phyloP scores from a whole-genome alignment of 2,113 vertebrate genomes.

The Oophaga pumilio region DNA sequence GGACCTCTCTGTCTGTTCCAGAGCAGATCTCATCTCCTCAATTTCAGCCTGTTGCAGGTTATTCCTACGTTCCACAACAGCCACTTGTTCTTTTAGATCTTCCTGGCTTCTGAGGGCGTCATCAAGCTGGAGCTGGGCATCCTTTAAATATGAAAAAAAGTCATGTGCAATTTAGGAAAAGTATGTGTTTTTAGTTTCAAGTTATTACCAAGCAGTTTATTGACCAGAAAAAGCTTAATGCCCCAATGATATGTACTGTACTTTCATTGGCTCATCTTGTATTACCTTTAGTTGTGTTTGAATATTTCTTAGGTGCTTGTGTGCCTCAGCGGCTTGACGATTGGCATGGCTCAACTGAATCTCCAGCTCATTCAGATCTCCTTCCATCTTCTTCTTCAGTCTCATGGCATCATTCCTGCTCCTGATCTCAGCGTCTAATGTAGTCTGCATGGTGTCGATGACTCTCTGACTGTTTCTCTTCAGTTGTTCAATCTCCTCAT shows the following conservation, averaged over 20 bases:
- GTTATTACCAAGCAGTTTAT: not conserved
- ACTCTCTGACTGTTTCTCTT: constrained; percentile 73
- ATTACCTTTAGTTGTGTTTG: constrained; percentile 75
- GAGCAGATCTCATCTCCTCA: constrained; percentile 76
- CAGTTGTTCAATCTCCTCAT: constrained; percentile 78
- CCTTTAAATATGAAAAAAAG: constrained; percentile 65
- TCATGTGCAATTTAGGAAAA: not conserved
- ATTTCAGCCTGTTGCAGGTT: constrained; percentile 77
- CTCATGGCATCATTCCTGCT: constrained; percentile 74
- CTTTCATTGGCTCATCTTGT: too few relatives aligned
- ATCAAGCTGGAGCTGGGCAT: constrained; percentile 84
- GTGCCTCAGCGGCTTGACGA: constrained; percentile 71
- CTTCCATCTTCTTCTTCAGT: constrained; percentile 76
- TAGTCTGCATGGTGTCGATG: constrained; percentile 69
- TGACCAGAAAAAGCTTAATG: not conserved
- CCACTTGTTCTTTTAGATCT: constrained; percentile 80
- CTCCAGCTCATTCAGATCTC: constrained; percentile 78
- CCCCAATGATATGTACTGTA: not conserved
- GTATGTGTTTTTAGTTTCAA: not conserved
- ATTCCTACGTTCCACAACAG: constrained; percentile 75
- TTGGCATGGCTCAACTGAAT: constrained; percentile 74
- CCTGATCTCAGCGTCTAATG: constrained; percentile 69
- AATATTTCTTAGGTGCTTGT: constrained; percentile 73
- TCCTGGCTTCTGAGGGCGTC: constrained; percentile 75
- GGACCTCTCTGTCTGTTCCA: constrained; percentile 83